Evolutionary conservation across 2,888 invertebrate species (phyloP), one percentile per base, ranked within the genome.

Genomic region (Saturnia japonica): DNA sequence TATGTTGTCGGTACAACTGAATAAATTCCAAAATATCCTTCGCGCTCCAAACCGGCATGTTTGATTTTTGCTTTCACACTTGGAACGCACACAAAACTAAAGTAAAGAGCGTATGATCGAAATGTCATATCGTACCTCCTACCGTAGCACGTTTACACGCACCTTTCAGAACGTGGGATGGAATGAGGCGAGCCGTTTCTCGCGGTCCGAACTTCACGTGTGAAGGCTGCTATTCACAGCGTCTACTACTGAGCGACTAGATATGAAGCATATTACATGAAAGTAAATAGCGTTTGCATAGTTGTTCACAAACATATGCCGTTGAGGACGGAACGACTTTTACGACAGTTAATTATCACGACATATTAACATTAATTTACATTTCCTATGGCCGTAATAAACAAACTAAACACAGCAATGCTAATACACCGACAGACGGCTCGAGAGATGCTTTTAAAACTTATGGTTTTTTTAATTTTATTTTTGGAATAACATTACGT

Each of bases 301-400:
- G 64, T 25, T 40, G 40, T 40, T 40, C 64, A 40, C 72, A 43
- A 72, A 71, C 69, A 54, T 62, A 73, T 68, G 43, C 72, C 72
- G 72, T 40, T 12, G 64, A 28, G 34, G 54, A 45, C 34, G 67
- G 25, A 68, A 75, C 75, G 74, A 74, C 68, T 81, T 84, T 82
- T 78, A 85, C 80, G 77, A 76, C 76, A 72, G 80, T 79, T 82
- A 80, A 87, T 87, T 85, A 86, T 84, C 82, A 84, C 82, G 85
- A 84, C 81, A 81, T 83, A 89, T 88, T 89, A 85, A 83, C 86
- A 85, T 86, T 82, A 84, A 89, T 89, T 88, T 85, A 87, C 87
- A 88, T 89, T 88, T 87, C 87, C 88, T 86, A 86, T 81, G 81
- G 79, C 77, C 74, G 80, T 82, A 80, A 79, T 85, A 85, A 83